These are phyloP conservation scores for Trichogramma dendrolimi DNA, from an alignment of 2,888 invertebrate genomes.

Conservation along the genomic window DNA sequence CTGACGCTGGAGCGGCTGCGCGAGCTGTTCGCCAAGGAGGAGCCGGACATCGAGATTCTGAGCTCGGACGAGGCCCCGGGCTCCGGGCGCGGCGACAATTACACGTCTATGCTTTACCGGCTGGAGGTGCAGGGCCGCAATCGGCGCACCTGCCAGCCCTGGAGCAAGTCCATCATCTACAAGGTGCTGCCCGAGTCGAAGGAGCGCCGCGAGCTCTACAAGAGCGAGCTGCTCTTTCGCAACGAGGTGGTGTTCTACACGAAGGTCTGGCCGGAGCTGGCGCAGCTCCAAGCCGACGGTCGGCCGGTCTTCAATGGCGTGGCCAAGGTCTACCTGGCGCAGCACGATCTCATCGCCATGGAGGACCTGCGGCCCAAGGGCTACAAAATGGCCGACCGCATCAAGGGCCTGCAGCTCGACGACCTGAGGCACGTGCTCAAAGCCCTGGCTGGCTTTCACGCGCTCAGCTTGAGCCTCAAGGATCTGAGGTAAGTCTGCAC, in stretches of 20 bases:
- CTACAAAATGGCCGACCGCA: constrained; percentile 52
- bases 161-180: constrained; percentile 66
- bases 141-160: constrained; percentile 53
- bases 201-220: constrained; percentile 64
- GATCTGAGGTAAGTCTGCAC: constrained; percentile 40
- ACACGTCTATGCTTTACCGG: constrained; percentile 70
- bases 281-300: constrained; percentile 55
- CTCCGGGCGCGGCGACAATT: constrained; percentile 71
- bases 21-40: constrained; percentile 43
- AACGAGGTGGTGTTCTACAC: constrained; percentile 73
- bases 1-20: constrained; percentile 42
- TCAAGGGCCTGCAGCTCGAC: constrained; percentile 46
- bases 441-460: constrained; percentile 54
- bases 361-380: constrained; percentile 52
- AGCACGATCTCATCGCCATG: constrained; percentile 52
- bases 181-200: constrained; percentile 67
- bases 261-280: constrained; percentile 65
- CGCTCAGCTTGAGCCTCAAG: constrained; percentile 52
- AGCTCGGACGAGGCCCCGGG: constrained; percentile 61
- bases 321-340: constrained; percentile 47
- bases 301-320: constrained; percentile 44
- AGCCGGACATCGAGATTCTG: constrained; percentile 42
- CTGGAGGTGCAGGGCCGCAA: constrained; percentile 59
- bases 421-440: constrained; percentile 49
- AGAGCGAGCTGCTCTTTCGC: constrained; percentile 66